Evolutionary conservation across 2,113 vertebrate genomes (phyloP).

Genomic region (Pangasianodon hypophthalmus): DNA sequence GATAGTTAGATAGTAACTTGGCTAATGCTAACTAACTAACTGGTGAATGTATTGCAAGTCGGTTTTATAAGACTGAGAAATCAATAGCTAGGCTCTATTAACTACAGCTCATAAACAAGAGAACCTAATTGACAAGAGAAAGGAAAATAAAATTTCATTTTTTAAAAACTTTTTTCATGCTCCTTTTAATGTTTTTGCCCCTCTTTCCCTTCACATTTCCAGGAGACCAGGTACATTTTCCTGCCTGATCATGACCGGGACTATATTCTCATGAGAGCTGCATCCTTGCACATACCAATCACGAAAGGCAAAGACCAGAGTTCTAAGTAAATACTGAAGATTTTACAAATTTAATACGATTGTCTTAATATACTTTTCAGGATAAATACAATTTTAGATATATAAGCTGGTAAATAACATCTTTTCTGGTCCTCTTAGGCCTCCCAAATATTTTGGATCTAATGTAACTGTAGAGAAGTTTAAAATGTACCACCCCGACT

Average conservation of each 20-base stretch:
- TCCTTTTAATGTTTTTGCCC: neutral
- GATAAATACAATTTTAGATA: neutral
- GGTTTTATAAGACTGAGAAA: neutral
- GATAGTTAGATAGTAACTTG: neutral
- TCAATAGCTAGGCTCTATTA: neutral
- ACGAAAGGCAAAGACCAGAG: slow-evolving; percentile 62
- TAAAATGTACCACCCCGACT: slow-evolving; percentile 82
- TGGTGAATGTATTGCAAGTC: neutral
- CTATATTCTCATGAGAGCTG: slow-evolving; percentile 76
- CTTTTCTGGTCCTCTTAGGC: slow-evolving; percentile 59
- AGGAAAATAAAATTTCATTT: neutral
- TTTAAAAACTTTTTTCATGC: neutral
- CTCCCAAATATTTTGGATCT: slow-evolving; percentile 68
- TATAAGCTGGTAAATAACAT: neutral
- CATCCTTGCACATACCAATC: slow-evolving; percentile 61
- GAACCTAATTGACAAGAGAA: neutral
- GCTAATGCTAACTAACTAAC: neutral
- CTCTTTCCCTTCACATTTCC: neutral
- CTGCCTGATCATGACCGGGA: slow-evolving; percentile 79
- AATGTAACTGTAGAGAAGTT: slow-evolving; percentile 70
- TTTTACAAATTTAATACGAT: neutral
- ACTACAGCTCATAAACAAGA: neutral
- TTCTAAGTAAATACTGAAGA: slow-evolving; percentile 57
- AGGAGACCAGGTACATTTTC: slow-evolving; percentile 79
- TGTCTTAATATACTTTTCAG: neutral